These are phyloP conservation scores for Drosophila leonis DNA, from an alignment of 2,888 invertebrate species.

Conservation along the genomic window DNA sequence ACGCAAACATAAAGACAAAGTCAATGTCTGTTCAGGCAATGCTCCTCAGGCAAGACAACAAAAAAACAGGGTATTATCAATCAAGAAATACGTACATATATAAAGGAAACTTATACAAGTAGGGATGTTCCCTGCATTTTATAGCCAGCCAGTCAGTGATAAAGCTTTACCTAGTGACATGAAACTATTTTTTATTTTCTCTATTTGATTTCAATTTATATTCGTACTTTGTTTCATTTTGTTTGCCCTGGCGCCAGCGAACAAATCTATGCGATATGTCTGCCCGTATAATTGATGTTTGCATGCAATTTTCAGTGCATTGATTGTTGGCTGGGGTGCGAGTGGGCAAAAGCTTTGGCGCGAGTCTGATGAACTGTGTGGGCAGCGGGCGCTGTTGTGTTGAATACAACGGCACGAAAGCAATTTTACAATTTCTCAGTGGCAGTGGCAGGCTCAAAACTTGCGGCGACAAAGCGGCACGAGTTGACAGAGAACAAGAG, in stretches of 20 bases:
- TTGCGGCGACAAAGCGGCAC: constrained; percentile 9
- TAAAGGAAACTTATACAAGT: background rate
- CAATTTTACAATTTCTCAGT: constrained; percentile 13
- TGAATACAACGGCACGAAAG: constrained; percentile 20
- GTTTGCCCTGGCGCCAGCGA: constrained; percentile 41
- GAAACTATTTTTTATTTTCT: background rate
- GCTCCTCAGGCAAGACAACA: background rate
- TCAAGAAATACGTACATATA: background rate
- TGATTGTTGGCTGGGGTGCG: constrained; percentile 44
- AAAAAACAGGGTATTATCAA: background rate
- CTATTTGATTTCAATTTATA: background rate
- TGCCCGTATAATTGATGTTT: constrained; percentile 50
- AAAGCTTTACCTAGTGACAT: background rate
- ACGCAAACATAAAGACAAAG: constrained; percentile 29
- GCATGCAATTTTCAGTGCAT: constrained; percentile 73
- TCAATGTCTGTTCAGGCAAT: constrained; percentile 16
- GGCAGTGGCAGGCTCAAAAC: constrained; percentile 41
- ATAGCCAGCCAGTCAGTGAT: background rate
- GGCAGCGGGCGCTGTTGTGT: constrained; percentile 1
- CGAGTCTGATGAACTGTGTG: constrained; percentile 67
- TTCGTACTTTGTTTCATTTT: background rate
- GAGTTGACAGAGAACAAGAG: constrained; percentile 1
- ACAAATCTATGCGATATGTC: constrained; percentile 48
- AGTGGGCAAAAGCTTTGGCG: constrained; percentile 37
- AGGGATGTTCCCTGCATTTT: background rate